phyloP scores from a whole-genome alignment of 2,797 vertebrate species.

The Acipenser ruthenus region DNA sequence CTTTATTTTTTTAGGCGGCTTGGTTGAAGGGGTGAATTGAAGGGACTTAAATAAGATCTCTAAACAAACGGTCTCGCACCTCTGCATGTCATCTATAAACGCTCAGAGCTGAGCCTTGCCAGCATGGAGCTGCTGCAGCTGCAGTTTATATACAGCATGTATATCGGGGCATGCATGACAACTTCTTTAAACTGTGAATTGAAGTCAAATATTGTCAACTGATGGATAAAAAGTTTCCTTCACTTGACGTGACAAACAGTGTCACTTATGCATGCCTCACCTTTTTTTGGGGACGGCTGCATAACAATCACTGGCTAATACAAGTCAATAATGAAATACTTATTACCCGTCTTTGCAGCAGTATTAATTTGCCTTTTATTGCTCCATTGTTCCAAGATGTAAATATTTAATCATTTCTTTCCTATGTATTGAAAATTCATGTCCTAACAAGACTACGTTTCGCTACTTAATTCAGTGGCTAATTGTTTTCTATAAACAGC shows the following conservation, averaged over 20 bases:
- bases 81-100: no score
- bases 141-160: no score
- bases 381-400: conserved; percentile 5
- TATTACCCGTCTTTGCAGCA: conserved; percentile 15
- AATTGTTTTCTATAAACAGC: conserved; percentile 3
- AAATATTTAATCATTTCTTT: conserved; percentile 9
- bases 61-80: no score
- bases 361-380: conserved; percentile 21
- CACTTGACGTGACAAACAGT: conserved; percentile 12
- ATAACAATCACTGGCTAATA: conserved; percentile 3
- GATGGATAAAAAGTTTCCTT: no score
- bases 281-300: conserved; percentile 1
- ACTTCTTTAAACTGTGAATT: no score
- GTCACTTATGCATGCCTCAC: conserved; percentile 12
- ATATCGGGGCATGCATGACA: no score
- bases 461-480: conserved; percentile 7
- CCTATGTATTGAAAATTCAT: conserved; percentile 11
- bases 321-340: background rate
- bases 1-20: no score
- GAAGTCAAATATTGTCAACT: no score
- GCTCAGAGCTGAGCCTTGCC: no score
- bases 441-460: background rate
- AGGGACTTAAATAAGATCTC: no score
- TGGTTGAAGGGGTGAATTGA: no score
- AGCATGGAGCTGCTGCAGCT: no score